Conservation (phyloP, 2,888 invertebrate species). For the Carcina quercana region DNA sequence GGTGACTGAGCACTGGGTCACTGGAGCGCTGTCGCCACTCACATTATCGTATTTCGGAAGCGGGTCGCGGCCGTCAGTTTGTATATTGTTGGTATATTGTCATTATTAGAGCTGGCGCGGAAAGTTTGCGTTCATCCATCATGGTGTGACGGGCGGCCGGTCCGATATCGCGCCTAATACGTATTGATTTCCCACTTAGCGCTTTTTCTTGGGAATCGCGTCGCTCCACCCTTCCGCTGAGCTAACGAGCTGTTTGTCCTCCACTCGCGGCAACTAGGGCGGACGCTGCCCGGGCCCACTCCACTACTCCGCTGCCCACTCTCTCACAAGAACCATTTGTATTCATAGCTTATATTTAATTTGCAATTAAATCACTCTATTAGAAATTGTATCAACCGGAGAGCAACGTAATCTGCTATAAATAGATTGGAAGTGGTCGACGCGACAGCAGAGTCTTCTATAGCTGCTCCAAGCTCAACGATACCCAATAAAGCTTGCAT, state of each 20-base stretch:
- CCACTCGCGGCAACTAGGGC: conserved; percentile 51
- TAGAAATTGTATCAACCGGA: too few species aligned
- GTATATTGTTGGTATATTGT: conserved; percentile 75
- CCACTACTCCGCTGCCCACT: conserved; percentile 4
- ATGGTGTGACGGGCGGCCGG: conserved; percentile 66
- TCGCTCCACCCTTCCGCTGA: conserved; percentile 69
- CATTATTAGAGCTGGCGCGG: conserved; percentile 68
- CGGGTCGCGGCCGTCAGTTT: conserved; percentile 67
- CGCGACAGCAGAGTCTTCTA: too few species aligned
- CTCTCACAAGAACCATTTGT: not conserved
- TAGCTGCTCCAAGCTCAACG: too few species aligned
- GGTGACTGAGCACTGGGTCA: conserved; percentile 49
- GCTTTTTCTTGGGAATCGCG: conserved; percentile 69
- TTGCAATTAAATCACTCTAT: too few species aligned
- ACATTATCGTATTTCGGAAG: conserved; percentile 70
- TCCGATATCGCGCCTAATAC: conserved; percentile 73
- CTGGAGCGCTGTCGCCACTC: too few species aligned
- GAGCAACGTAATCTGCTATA: too few species aligned
- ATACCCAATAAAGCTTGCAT: too few species aligned
- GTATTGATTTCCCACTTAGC: conserved; percentile 75
- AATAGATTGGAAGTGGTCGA: too few species aligned
- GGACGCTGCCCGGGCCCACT: conserved; percentile 25
- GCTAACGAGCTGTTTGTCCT: conserved; percentile 74
- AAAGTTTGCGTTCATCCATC: conserved; percentile 72
- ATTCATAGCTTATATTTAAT: not conserved